Conservation (phyloP, 2,888 invertebrate species). For the Mythimna lalbum region DNA sequence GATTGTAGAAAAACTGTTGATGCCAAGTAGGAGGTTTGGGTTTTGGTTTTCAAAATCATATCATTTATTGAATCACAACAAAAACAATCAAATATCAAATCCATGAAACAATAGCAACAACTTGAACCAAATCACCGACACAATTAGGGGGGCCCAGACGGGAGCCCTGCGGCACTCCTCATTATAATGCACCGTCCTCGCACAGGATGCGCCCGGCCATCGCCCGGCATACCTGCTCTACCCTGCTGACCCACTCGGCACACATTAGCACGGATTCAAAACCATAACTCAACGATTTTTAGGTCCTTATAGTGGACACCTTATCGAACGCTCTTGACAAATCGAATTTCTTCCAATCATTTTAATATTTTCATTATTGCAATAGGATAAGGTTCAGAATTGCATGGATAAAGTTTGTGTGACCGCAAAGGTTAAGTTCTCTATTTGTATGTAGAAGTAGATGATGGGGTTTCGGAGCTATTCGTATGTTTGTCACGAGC, state of each 20-base stretch:
- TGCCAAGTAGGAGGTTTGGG: no score
- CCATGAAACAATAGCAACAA: background rate
- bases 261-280: constrained; percentile 80
- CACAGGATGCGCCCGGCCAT: constrained; percentile 74
- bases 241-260: constrained; percentile 80
- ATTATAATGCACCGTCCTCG: constrained; percentile 75
- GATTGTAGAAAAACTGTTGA: no score
- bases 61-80: background rate
- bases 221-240: constrained; percentile 75
- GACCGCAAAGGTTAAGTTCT: constrained; percentile 70
- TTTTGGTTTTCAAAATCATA: background rate
- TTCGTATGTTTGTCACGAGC: constrained; percentile 70
- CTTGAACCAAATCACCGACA: constrained; percentile 18
- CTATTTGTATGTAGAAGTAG: constrained; percentile 69
- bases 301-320: constrained; percentile 65
- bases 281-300: constrained; percentile 72
- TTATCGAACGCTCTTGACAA: constrained; percentile 60
- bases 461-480: constrained; percentile 65
- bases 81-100: background rate
- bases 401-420: constrained; percentile 2
- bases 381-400: constrained; percentile 57
- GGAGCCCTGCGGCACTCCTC: constrained; percentile 67
- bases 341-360: constrained; percentile 32
- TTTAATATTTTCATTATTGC: constrained; percentile 29
- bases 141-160: constrained; percentile 56